A percentile compares a stretch with the other conserved stretches of the same genome.
These are phyloP conservation scores for Macrophya annulata DNA, from an alignment of 2,888 invertebrate genomes.

Conservation along the genomic window DNA sequence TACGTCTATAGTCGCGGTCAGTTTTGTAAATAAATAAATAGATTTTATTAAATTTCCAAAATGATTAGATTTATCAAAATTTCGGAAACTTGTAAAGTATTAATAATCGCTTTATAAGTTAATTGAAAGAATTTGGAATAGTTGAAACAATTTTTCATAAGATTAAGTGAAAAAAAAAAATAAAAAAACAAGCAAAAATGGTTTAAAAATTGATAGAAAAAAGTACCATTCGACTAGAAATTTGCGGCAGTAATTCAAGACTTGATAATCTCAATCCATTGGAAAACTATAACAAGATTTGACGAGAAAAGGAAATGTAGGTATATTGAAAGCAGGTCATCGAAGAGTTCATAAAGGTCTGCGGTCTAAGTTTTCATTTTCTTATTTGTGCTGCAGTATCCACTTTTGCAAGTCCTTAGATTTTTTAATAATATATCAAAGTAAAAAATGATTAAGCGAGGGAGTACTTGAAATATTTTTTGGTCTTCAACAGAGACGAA, in stretches of 20 bases:
- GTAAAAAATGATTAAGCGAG: no score
- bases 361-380: slow-evolving; percentile 13
- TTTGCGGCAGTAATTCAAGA: background rate
- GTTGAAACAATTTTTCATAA: background rate
- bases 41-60: background rate
- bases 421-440: background rate
- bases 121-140: background rate
- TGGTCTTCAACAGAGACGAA: background rate
- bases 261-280: slow-evolving; percentile 29
- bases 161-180: background rate
- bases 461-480: no score
- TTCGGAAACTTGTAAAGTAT: background rate
- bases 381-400: background rate
- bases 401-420: background rate
- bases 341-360: slow-evolving; percentile 15
- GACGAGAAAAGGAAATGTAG: background rate
- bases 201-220: background rate
- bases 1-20: background rate
- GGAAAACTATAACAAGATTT: slow-evolving; percentile 40
- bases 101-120: background rate
- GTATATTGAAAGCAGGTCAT: slow-evolving; percentile 13
- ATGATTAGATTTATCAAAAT: background rate
- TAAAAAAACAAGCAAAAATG: no score
- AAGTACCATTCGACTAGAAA: background rate
- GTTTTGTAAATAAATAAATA: background rate